Evolutionary conservation across 2,888 invertebrate genomes (phyloP).

Genomic region (Chrysotoxum bicinctum): DNA sequence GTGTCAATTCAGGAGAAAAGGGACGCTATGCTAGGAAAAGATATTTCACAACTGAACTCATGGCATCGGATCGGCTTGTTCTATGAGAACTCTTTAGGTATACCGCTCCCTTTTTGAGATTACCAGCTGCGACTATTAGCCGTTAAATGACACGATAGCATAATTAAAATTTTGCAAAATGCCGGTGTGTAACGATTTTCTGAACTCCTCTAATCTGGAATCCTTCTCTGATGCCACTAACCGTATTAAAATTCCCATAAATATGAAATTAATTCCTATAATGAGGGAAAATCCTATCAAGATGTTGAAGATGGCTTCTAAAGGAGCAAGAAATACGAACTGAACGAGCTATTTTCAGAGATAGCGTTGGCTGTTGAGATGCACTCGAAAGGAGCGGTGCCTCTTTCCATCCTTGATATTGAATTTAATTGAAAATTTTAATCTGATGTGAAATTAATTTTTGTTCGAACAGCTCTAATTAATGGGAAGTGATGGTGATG

Average conservation of each 20-base stretch:
- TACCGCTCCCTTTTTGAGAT: background rate
- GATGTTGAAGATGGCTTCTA: slow-evolving; percentile 38
- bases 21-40: slow-evolving; percentile 13
- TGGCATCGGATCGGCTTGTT: background rate
- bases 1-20: slow-evolving; percentile 44
- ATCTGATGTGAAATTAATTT: slow-evolving; percentile 78
- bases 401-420: slow-evolving; percentile 72
- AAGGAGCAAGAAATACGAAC: background rate
- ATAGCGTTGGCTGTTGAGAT: slow-evolving; percentile 20
- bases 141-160: slow-evolving; percentile 49
- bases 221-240: slow-evolving; percentile 37
- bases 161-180: slow-evolving; percentile 66
- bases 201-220: slow-evolving; percentile 5
- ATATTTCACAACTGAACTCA: slow-evolving; percentile 13
- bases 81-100: background rate
- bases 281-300: slow-evolving; percentile 63
- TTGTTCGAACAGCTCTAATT: slow-evolving; percentile 58
- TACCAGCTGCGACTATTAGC: slow-evolving; percentile 7
- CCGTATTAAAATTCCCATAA: slow-evolving; percentile 66
- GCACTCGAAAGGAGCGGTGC: slow-evolving; percentile 6
- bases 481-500: slow-evolving; percentile 27
- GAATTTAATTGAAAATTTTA: slow-evolving; percentile 80
- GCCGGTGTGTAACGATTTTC: slow-evolving; percentile 46
- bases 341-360: slow-evolving; percentile 25
- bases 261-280: slow-evolving; percentile 73